phyloP scores from a whole-genome alignment of 2,888 invertebrate species.

The Abscondita cerata region DNA sequence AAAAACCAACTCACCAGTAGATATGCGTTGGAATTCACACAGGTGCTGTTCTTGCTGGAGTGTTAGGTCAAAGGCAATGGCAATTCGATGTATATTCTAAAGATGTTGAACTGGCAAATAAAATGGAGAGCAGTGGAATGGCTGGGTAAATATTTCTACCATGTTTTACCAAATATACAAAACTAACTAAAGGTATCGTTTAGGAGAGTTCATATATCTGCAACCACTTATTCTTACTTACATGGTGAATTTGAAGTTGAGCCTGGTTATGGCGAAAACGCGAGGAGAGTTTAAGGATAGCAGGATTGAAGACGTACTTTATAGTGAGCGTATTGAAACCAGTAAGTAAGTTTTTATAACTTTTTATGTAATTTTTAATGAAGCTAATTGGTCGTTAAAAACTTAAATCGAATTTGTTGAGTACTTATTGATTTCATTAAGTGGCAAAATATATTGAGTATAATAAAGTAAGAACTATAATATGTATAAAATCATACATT shows the following conservation, averaged over 20 bases:
- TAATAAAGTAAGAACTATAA: too few species aligned
- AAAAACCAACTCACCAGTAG: slow-evolving; percentile 92
- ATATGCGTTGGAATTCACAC: slow-evolving; percentile 94
- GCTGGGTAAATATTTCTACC: slow-evolving; percentile 95
- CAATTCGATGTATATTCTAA: slow-evolving; percentile 97
- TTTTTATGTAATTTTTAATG: too few species aligned
- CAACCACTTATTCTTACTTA: slow-evolving; percentile 85
- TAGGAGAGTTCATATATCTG: slow-evolving; percentile 93
- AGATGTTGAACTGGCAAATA: slow-evolving; percentile 94
- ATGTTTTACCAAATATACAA: not conserved
- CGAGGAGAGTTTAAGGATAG: slow-evolving; percentile 88
- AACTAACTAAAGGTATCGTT: slow-evolving; percentile 34
- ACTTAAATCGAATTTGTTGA: too few species aligned
- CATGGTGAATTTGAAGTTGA: slow-evolving; percentile 93
- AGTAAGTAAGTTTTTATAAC: slow-evolving; percentile 61
- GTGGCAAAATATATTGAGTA: too few species aligned
- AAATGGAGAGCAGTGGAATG: slow-evolving; percentile 96
- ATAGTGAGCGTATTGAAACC: slow-evolving; percentile 87
- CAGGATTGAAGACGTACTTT: slow-evolving; percentile 91
- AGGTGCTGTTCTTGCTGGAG: slow-evolving; percentile 92
- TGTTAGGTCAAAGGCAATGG: slow-evolving; percentile 94
- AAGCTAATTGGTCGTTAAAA: too few species aligned
- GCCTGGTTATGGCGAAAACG: slow-evolving; percentile 88
- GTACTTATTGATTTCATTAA: too few species aligned
- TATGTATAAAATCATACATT: too few species aligned